Evolutionary conservation across 2,113 vertebrate genomes (phyloP), one percentile per base, ranked within the genome.

Genomic region (Callipepla squamata): DNA sequence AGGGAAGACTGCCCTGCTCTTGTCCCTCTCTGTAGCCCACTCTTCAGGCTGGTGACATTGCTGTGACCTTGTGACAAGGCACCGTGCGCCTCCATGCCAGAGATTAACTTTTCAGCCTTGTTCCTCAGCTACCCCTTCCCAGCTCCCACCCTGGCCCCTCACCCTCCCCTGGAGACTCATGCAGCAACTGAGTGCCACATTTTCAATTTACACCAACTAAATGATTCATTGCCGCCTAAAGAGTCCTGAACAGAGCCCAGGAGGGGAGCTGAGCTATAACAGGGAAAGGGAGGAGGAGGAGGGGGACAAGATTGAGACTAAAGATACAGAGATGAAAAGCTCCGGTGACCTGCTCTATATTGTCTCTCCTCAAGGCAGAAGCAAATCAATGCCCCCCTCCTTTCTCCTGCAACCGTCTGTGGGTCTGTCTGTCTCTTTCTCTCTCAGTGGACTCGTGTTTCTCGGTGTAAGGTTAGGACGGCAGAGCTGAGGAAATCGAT

Each of bases 141-240:
- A 3, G 50, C 75, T 86, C 69, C 85, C 68, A 86, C 3, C 72
- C 20, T 11, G 4, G 66, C 75, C 80, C 91, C 23, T 88, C 19
- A 3, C 32, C 58, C 51, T 89, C 73, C 94, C 95, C 93, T 83
- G 69, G 96, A 97, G 95, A 96, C 96, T 89, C 77, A 70, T 63
- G 72, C 96, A 90, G 96, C 95, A 97, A 96, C 97, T 78, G 36
- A 98, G 95, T 82, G 92, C 97, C 96, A 91, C 95, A 80, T 97
- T 98, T 98, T 97, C 97, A 98, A 98, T 98, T 98, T 97, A 97
- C 97, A 97, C 97, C 96, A 67, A 97, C 97, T 98, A 97, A 98
- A 98, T 97, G 98, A 98, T 98, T 97, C 96, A 92, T 94, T 44
- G 79, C 57, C 13, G 44, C 83, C 96, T 95, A 94, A 84, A 89